phyloP scores from a whole-genome alignment of 2,888 invertebrate species.

The Lasioglossum calceatum region DNA sequence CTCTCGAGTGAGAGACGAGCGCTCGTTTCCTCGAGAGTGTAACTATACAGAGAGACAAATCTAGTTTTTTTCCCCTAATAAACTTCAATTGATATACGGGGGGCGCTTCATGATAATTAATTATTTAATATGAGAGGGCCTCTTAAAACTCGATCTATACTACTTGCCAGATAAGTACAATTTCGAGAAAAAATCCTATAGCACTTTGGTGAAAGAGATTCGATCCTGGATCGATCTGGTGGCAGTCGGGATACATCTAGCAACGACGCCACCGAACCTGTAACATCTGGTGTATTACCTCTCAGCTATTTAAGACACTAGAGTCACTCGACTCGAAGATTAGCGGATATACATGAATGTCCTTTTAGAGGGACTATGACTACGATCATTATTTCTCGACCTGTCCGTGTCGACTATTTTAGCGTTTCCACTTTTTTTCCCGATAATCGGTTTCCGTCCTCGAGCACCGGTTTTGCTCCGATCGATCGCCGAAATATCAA shows the following conservation, averaged over 20 bases:
- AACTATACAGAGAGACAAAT: neutral
- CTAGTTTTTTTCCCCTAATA: neutral
- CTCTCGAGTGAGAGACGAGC: neutral
- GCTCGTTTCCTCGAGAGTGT: neutral
- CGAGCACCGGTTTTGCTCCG: slow-evolving; percentile 27
- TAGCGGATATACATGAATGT: neutral
- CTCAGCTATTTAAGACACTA: slow-evolving; percentile 7
- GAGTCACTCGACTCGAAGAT: slow-evolving; percentile 8
- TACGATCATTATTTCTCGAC: neutral
- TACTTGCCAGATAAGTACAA: neutral
- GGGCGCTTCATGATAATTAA: slow-evolving; percentile 15
- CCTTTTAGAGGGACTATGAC: neutral
- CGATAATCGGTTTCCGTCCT: slow-evolving; percentile 23
- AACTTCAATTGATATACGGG: slow-evolving; percentile 31
- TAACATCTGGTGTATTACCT: neutral
- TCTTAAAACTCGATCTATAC: neutral
- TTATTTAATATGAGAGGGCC: slow-evolving; percentile 43
- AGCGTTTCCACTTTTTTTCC: neutral
- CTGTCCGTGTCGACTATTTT: neutral
- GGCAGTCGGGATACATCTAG: neutral
- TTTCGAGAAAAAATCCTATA: neutral
- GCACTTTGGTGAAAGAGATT: neutral
- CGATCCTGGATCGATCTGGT: neutral
- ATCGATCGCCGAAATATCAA: slow-evolving; percentile 31
- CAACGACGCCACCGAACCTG: neutral